Evolutionary conservation across 53 echinoderm and acorn worm genomes (phyloP).

Genomic region (Stichopus horrens): DNA sequence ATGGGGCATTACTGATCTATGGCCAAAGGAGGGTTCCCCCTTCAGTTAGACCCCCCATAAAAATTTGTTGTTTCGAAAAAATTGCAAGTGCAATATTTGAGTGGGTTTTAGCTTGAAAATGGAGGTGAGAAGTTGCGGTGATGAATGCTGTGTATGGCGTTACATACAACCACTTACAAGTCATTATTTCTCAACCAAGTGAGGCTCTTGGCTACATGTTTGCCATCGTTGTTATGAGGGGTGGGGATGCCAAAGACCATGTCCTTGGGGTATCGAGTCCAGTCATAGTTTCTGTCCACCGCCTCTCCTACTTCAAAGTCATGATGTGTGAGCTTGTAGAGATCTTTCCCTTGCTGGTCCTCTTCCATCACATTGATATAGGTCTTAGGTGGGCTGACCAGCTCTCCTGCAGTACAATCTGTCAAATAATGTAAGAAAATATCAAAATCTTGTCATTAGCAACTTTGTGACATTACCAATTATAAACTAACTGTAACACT

Average conservation of each 20-base stretch:
- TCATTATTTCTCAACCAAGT: conserved; percentile 89
- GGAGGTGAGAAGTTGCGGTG: no score
- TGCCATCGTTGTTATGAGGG: conserved; percentile 94
- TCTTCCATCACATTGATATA: conserved; percentile 78
- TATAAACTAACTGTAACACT: no score
- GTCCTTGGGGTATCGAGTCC: conserved; percentile 87
- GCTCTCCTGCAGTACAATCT: conserved; percentile 95
- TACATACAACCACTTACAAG: conserved; percentile 68
- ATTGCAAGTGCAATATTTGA: not conserved
- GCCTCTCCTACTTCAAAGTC: conserved; percentile 92
- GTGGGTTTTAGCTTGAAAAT: no score
- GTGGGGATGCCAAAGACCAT: conserved; percentile 81
- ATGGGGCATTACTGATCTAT: no score
- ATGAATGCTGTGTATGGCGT: not conserved
- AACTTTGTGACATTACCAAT: no score
- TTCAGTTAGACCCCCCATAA: no score
- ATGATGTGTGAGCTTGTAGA: conserved; percentile 89
- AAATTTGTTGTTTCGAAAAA: no score
- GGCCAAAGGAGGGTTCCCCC: no score
- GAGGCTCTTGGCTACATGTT: conserved; percentile 76
- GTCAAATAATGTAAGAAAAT: not conserved
- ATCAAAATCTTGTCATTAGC: not conserved
- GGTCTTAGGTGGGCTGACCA: conserved; percentile 84
- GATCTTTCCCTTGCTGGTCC: conserved; percentile 71
- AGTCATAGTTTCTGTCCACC: conserved; percentile 86